Evolutionary conservation across 2,797 vertebrate species (phyloP), one percentile per base, ranked within the genome.

Genomic region (Gymnocypris eckloni): DNA sequence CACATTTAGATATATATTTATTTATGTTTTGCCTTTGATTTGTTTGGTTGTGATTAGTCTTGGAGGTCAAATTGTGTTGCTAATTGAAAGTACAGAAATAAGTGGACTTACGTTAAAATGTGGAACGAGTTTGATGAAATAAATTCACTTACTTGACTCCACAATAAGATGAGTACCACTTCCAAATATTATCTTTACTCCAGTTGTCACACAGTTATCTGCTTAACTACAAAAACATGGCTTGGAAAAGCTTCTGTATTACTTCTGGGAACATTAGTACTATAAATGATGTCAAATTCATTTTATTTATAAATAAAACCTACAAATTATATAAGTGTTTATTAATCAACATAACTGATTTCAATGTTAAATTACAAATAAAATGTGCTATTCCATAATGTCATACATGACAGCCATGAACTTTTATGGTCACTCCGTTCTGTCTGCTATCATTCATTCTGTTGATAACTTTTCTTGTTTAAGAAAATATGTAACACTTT

Each of bases 121-220:
- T 7, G 9, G 15, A 20, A 20, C 0, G 10, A 66, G 28, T 76
- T 75, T 67, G 59, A 52, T 20, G 0, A 77, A 77, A 28, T 25
- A 20, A 43, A 61, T 54, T 22, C 10, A 83, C 87, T 81, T 83
- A 84, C 87, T 83, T 45, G 77, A 78, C 16, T 83, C 39, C 16
- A 83, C 64, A 41, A 59, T 67, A 54, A 89, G 70, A 20, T 22
- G 77, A 61, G 67, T 73, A 15, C 86, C 87, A 76, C 37, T 86
- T 61, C 87, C 89, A 81, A 89, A 90, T 61, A 39, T 59, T n/a
- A 90, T 79, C 59, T 90, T 90, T 71, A 28, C n/a, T 37, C 86
- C 86, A 77, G 52, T 0, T 76, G 28, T 85, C 86, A 85, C 86
- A 87, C 83, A 85, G 83, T 54, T 18, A 20, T 59, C 11, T 37